Evolutionary conservation across 1,140 invertebrate genomes (phyloP), one percentile per base, ranked within the genome.

Genomic region (Zaprionus lachaisei): DNA sequence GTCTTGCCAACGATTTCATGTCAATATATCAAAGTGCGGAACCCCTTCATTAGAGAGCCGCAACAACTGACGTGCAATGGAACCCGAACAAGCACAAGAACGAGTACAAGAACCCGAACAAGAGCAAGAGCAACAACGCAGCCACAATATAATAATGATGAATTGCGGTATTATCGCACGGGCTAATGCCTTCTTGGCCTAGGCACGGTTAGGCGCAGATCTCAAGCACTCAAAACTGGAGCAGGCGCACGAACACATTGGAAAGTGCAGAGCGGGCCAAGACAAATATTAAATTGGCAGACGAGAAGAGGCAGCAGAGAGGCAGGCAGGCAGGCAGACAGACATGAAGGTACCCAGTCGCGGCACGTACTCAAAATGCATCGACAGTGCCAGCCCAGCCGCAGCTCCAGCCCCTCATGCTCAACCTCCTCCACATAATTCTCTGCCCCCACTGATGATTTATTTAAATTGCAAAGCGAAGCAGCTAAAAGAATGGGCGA

Each of bases 111-210:
- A 76, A 61, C 57, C 77, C 12, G 20, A 65, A 84, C 31, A 56
- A 57, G 38, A 44, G 7, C 41, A 9, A 6, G 54, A 41, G 31
- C 31, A 11, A 37, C 55, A 80, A 17, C 4, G 14, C 44, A 65
- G 31, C 6, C 54, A 65, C 31, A 65, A 74, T 12, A 73, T 72
- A 82, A 91, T 90, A 90, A 90, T 90, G 85, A 90, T 90, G 85
- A 90, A 90, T 91, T 91, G 82, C 85, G 86, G 85, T 72, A 90
- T 90, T 90, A 90, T 90, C 82, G 79, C 81, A 86, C 75, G 75
- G 81, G 41, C 41, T 67, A 83, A 89, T 87, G 70, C 83, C 72
- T 54, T 61, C 72, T 57, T 61, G 67, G 56, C 31, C 68, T 62
- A 68, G 72, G 69, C 68, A 64, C 58, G 41, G 41, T 44, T 41